Evolutionary conservation across 2,113 vertebrate species (phyloP), one percentile per base, ranked within the genome.

Genomic region (Gobius niger): DNA sequence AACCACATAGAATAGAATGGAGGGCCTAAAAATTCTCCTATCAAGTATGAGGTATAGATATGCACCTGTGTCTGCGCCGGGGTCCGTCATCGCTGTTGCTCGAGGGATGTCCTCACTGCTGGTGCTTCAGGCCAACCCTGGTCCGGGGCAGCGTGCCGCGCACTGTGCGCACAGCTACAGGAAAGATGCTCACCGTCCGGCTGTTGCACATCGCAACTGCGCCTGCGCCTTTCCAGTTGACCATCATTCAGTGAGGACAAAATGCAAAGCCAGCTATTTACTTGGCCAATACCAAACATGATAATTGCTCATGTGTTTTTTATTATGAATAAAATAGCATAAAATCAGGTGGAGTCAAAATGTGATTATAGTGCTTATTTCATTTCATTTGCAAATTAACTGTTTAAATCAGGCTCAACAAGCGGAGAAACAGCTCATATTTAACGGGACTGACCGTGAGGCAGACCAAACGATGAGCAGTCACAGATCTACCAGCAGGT

Each of bases 171-270:
- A 24, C 57, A 50, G 47, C 57, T 41, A 59, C 56, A 40, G 14
- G 12, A 52, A 16, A 9, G 57, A 60, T 60, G 57, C 57, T 60
- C 14, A 42, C 34, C 57, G 57, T n/a, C 8, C 8, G 4, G 57
- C 40, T 60, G 40, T 42, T 40, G 14, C 15, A 42, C 8, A 60
- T 60, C 57, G 14, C 57, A n/a, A 60, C 57, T 60, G 57, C 57
- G 57, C 57, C 34, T 60, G 57, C 57, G 57, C 34, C 15, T 19
- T 60, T 24, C 34, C 7, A 57, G 24, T 6, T 13, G 53, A 6
- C 52, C 51, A 56, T 56, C 11, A 11, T 14, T 52, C 15, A 9
- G 15, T 52, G 50, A 16, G 50, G n/a, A n/a, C 16, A 52, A 52
- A 8, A n/a, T n/a, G 47, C 47, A 13, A 49, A 52, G 18, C n/a